These are phyloP conservation scores for Dolichotis patagonum DNA, from an alignment of 2,113 vertebrate species.

Conservation along the genomic window DNA sequence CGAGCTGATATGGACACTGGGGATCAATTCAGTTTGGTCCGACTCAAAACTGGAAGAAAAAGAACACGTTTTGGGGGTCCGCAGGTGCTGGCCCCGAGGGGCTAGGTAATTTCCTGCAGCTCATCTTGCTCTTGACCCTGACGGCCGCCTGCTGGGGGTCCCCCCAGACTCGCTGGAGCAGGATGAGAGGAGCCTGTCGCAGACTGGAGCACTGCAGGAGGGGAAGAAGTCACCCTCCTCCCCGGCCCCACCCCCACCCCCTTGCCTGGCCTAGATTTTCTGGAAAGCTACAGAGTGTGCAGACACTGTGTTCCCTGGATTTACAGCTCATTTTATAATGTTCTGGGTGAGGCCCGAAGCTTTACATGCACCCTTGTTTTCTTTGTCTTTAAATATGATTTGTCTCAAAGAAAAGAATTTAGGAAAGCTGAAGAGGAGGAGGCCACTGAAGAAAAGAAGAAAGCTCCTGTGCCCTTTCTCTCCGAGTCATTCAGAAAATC, in stretches of 20 bases:
- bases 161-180: neutral
- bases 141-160: fast-evolving
- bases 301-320: constrained; percentile 81
- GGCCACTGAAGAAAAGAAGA: neutral
- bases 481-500: neutral
- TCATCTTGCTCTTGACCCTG: neutral
- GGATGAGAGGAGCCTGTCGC: too few relatives aligned
- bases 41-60: neutral
- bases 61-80: neutral
- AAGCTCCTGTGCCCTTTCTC: neutral
- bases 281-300: constrained; percentile 64
- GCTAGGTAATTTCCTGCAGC: neutral
- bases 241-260: neutral
- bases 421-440: neutral
- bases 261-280: constrained; percentile 64
- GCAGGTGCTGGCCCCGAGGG: neutral
- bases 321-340: constrained; percentile 83
- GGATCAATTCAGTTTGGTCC: neutral
- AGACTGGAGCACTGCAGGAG: neutral
- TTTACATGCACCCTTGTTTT: constrained; percentile 55
- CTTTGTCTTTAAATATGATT: constrained; percentile 67
- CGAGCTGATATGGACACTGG: neutral
- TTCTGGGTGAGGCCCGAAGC: constrained; percentile 73
- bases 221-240: neutral
- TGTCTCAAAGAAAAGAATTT: constrained; percentile 50